These are phyloP conservation scores for Ceratothoa steindachneri DNA, from an alignment of 2,888 invertebrate genomes.

Conservation along the genomic window DNA sequence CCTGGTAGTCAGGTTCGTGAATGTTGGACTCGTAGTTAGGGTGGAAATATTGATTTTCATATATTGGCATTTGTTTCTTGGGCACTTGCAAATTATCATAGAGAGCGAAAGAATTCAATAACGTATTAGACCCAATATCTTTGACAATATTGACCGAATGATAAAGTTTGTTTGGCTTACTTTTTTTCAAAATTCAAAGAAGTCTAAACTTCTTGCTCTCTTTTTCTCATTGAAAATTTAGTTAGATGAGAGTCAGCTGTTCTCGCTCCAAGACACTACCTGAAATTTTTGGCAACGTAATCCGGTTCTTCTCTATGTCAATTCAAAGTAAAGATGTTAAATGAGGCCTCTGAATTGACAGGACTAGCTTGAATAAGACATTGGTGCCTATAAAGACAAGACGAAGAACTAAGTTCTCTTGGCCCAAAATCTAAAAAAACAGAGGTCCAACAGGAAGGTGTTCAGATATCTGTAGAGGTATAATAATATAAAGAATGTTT, in stretches of 20 bases:
- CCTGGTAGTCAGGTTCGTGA: background rate
- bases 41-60: slow-evolving; percentile 7
- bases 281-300: background rate
- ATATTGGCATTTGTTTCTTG: background rate
- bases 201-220: background rate
- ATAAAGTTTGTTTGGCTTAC: background rate
- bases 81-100: background rate
- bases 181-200: background rate
- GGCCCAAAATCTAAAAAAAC: too few relatives aligned
- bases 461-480: too few relatives aligned
- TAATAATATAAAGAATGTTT: too few relatives aligned
- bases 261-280: background rate
- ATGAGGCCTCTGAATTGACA: too few relatives aligned
- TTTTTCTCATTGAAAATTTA: background rate
- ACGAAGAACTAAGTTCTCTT: too few relatives aligned
- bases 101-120: background rate
- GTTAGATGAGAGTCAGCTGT: background rate
- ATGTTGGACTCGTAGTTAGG: background rate
- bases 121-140: background rate
- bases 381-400: too few relatives aligned
- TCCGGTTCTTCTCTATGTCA: background rate
- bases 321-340: background rate
- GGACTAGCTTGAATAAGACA: too few relatives aligned
- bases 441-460: too few relatives aligned
- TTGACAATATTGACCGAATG: background rate